phyloP scores from a whole-genome alignment of 2,113 vertebrate genomes.

The Lycaon pictus region DNA sequence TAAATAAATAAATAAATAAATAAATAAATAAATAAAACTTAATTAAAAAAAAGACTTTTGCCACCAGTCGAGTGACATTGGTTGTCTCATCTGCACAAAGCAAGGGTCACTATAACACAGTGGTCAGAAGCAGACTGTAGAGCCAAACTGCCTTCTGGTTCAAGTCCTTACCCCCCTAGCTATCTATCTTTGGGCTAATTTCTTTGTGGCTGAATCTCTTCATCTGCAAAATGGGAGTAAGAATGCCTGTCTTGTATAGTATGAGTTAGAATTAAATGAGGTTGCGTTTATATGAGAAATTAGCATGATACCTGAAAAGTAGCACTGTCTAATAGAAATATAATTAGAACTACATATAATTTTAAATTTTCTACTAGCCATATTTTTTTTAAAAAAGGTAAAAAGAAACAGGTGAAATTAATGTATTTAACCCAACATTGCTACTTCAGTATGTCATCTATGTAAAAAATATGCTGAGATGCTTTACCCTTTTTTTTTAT shows the following conservation, averaged over 20 bases:
- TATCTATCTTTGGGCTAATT: not conserved
- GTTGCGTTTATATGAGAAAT: not conserved
- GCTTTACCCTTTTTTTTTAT: not conserved
- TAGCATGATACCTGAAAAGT: not conserved
- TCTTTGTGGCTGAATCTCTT: not conserved
- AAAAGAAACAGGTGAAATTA: constrained; percentile 10
- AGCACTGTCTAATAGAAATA: not conserved
- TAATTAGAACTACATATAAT: not conserved
- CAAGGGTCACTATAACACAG: not conserved
- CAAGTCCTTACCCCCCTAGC: not conserved
- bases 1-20: too few species aligned
- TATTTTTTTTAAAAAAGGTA: not conserved
- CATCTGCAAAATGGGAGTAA: not conserved
- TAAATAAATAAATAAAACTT: too few species aligned
- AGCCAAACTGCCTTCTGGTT: not conserved
- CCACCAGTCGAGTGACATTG: not conserved
- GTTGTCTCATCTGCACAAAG: not conserved
- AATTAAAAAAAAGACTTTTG: not conserved
- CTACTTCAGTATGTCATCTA: not conserved
- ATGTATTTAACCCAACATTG: not conserved
- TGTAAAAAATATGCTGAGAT: not conserved
- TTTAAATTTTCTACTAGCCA: not conserved
- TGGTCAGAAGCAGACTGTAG: not conserved
- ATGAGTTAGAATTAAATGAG: not conserved
- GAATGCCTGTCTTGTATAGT: not conserved